Percentiles rank a stretch among this genome's conserved stretches.
These are phyloP conservation scores for Rhynchophorus ferrugineus DNA, from an alignment of 1,140 invertebrate genomes.

Conservation along the genomic window DNA sequence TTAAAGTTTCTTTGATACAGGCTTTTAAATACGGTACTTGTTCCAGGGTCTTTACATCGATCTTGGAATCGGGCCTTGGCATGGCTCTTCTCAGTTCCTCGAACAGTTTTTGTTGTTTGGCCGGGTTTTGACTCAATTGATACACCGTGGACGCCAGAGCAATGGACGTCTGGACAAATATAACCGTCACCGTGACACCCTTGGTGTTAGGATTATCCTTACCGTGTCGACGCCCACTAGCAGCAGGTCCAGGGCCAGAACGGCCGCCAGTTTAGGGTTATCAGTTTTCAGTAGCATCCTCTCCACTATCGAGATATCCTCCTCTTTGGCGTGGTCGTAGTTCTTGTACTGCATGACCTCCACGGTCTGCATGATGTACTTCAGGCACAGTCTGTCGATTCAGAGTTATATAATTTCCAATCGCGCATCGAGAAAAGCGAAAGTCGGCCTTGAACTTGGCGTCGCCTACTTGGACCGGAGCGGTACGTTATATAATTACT, in stretches of 20 bases:
- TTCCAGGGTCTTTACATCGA: conserved; percentile 60
- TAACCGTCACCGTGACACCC: neutral
- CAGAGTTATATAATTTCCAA: neutral
- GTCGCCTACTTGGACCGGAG: no score
- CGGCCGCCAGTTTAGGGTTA: conserved; percentile 62
- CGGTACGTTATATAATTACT: no score
- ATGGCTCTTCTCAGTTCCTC: conserved; percentile 61
- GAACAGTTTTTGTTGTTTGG: conserved; percentile 64
- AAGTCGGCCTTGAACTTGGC: no score
- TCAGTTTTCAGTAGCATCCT: conserved; percentile 52
- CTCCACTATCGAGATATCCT: conserved; percentile 56
- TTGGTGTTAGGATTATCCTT: conserved; percentile 26
- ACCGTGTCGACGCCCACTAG: conserved; percentile 85
- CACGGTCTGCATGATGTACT: conserved; percentile 47
- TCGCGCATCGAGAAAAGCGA: no score
- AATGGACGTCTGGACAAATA: conserved; percentile 61
- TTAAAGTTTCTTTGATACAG: conserved; percentile 82
- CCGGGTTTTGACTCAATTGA: conserved; percentile 65
- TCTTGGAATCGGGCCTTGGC: conserved; percentile 43
- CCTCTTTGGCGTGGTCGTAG: conserved; percentile 38
- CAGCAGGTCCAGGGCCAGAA: conserved; percentile 73
- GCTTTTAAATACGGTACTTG: conserved; percentile 73
- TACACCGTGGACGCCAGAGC: conserved; percentile 71
- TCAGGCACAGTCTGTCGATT: conserved; percentile 34
- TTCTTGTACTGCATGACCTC: conserved; percentile 44